phyloP scores from a whole-genome alignment of 2,888 invertebrate species.

The Furcula furcula region DNA sequence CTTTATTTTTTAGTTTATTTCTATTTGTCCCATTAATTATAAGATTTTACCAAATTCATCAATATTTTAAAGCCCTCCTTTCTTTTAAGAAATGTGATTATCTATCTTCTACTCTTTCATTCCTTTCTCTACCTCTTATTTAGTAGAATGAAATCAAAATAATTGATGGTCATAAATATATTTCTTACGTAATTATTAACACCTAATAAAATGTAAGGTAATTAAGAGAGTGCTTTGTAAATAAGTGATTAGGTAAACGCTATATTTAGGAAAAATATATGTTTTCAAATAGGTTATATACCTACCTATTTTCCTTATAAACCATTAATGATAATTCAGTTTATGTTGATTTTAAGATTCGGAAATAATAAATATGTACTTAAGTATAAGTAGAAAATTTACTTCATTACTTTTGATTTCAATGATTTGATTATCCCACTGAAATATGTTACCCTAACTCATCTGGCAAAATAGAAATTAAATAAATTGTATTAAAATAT shows the following conservation, averaged over 20 bases:
- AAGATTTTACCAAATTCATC: too few relatives aligned
- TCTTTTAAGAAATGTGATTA: background rate
- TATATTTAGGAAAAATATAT: too few relatives aligned
- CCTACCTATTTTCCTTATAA: too few relatives aligned
- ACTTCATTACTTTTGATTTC: background rate
- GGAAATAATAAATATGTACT: background rate
- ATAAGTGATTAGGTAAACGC: background rate
- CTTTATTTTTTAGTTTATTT: too few relatives aligned
- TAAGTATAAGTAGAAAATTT: background rate
- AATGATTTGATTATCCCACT: constrained; percentile 24
- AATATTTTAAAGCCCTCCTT: constrained; percentile 8
- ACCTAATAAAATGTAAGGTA: background rate
- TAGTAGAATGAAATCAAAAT: background rate
- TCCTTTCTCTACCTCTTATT: background rate
- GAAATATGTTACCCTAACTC: constrained; percentile 29
- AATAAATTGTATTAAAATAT: background rate
- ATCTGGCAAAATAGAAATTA: constrained; percentile 8
- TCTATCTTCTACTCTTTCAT: background rate
- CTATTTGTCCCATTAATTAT: too few relatives aligned
- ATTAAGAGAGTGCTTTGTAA: background rate
- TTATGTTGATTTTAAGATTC: too few relatives aligned
- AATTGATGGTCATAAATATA: background rate
- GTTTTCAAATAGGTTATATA: background rate
- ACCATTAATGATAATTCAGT: too few relatives aligned
- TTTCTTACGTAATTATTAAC: too few relatives aligned